Percentiles rank a stretch among this genome's conserved stretches.
Evolutionary conservation across 2,888 invertebrate species (phyloP).

Genomic region (Tholera decimalis): DNA sequence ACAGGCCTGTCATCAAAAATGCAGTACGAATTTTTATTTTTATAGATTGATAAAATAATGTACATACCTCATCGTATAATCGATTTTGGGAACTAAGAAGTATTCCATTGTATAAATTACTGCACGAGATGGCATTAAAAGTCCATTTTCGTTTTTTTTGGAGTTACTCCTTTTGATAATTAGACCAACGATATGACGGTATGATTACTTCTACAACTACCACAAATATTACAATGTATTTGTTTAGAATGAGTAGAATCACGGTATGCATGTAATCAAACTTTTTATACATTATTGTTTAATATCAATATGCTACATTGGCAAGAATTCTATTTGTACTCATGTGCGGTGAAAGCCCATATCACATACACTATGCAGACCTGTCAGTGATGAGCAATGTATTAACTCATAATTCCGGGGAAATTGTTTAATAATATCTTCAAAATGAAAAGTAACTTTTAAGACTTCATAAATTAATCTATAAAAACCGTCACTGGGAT

Average conservation of each 20-base stretch:
- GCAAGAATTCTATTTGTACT: constrained; percentile 84
- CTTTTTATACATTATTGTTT: constrained; percentile 47
- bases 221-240: constrained; percentile 49
- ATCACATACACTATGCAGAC: constrained; percentile 28
- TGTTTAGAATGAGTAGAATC: constrained; percentile 63
- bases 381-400: neutral
- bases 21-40: too few relatives aligned
- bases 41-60: too few relatives aligned
- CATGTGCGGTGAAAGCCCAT: constrained; percentile 62
- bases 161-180: too few relatives aligned
- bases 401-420: neutral
- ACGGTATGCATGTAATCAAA: constrained; percentile 45
- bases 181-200: too few relatives aligned
- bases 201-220: constrained; percentile 57
- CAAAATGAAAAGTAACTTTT: neutral
- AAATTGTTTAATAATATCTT: neutral
- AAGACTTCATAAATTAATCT: neutral
- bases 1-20: too few relatives aligned
- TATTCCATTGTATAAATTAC: too few relatives aligned
- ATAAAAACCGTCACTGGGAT: neutral
- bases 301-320: constrained; percentile 70
- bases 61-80: too few relatives aligned
- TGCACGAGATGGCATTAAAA: too few relatives aligned
- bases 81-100: too few relatives aligned
- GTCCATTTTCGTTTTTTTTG: too few relatives aligned